These are phyloP conservation scores for Tenodera sinensis DNA, from an alignment of 2,888 invertebrate genomes.

Conservation along the genomic window DNA sequence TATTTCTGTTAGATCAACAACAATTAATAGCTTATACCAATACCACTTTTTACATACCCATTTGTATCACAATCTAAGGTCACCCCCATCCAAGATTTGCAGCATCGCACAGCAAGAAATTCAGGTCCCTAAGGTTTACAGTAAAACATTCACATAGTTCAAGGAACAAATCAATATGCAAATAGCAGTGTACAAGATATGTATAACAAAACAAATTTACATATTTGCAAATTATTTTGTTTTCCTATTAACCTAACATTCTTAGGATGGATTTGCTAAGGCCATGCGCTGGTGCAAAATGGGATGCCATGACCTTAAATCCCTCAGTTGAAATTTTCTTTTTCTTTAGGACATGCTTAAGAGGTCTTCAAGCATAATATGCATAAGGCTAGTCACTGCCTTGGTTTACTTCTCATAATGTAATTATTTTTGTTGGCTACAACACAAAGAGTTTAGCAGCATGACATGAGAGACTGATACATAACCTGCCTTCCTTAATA, in stretches of 20 bases:
- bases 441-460: not conserved
- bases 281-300: not conserved
- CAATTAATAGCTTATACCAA: slow-evolving; percentile 22
- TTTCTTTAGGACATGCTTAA: not conserved
- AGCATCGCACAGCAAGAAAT: not conserved
- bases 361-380: not conserved
- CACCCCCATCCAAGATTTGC: not conserved
- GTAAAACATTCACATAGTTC: not conserved
- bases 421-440: not conserved
- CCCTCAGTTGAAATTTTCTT: not conserved
- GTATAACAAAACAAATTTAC: not conserved
- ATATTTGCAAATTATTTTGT: not conserved
- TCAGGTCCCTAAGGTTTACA: not conserved
- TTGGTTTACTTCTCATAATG: not conserved
- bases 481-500: not conserved
- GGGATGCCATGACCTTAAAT: not conserved
- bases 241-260: not conserved
- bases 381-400: not conserved
- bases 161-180: not conserved
- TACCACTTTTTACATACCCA: slow-evolving; percentile 17
- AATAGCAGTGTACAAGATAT: not conserved
- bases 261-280: not conserved
- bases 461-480: not conserved
- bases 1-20: slow-evolving; percentile 22
- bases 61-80: slow-evolving; percentile 1